A percentile compares a stretch with the other conserved stretches of the same genome.
Conservation (phyloP, 2,888 invertebrate species). For the Nymphalis urticae region DNA sequence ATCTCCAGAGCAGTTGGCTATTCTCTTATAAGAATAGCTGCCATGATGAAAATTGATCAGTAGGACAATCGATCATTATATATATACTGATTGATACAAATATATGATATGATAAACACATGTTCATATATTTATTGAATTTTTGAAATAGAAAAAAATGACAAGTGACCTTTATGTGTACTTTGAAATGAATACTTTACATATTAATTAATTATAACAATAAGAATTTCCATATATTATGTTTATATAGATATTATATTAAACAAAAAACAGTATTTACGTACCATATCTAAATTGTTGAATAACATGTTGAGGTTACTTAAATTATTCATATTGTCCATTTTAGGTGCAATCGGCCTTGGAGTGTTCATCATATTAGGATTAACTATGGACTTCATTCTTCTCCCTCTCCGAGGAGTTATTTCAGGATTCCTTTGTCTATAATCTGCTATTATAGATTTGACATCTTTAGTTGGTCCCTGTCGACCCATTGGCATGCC, state of each 20-base stretch:
- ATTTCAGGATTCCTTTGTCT: slow-evolving; percentile 88
- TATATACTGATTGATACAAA: too few species aligned
- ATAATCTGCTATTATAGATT: slow-evolving; percentile 91
- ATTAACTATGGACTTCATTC: slow-evolving; percentile 81
- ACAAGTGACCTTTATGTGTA: too few species aligned
- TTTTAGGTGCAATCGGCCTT: slow-evolving; percentile 70
- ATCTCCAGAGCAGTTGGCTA: too few species aligned
- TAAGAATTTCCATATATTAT: too few species aligned
- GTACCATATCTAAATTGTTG: slow-evolving; percentile 78
- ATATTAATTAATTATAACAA: too few species aligned
- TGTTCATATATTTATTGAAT: too few species aligned
- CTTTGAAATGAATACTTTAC: too few species aligned
- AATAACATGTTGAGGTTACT: slow-evolving; percentile 70
- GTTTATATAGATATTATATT: background rate
- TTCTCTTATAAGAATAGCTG: too few species aligned
- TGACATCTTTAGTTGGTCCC: slow-evolving; percentile 90
- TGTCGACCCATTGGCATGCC: slow-evolving; percentile 84
- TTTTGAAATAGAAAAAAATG: too few species aligned
- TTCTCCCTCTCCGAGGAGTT: slow-evolving; percentile 85
- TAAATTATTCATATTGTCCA: slow-evolving; percentile 60
- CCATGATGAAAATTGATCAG: too few species aligned
- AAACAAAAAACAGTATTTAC: slow-evolving; percentile 39
- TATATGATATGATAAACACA: too few species aligned
- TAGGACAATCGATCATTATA: too few species aligned
- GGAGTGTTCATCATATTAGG: slow-evolving; percentile 73